Evolutionary conservation across 2,888 invertebrate species (phyloP).

Genomic region (Drosophila maculinotata): DNA sequence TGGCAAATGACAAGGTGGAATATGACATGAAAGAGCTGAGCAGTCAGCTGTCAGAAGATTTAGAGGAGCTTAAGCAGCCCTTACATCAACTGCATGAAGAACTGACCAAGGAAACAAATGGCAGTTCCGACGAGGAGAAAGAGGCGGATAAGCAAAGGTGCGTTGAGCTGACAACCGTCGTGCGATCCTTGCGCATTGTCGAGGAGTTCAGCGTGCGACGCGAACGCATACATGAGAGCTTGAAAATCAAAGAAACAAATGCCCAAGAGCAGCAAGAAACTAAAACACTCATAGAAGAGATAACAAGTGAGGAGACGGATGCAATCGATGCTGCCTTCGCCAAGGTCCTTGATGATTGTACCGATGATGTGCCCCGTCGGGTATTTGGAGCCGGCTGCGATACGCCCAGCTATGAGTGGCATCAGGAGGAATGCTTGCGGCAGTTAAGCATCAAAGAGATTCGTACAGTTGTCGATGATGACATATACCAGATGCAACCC

Average conservation of each 20-base stretch:
- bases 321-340: constrained; percentile 45
- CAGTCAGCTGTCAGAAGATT: constrained; percentile 54
- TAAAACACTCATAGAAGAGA: not conserved
- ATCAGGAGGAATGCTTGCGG: constrained; percentile 49
- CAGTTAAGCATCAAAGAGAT: constrained; percentile 38
- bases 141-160: constrained; percentile 24
- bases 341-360: constrained; percentile 45
- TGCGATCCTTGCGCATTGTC: constrained; percentile 40
- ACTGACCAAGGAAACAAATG: not conserved
- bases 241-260: constrained; percentile 3
- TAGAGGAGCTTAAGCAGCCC: constrained; percentile 54
- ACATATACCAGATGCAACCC: not conserved
- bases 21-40: constrained; percentile 68
- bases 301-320: not conserved
- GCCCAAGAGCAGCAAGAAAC: not conserved
- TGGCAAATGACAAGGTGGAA: constrained; percentile 60
- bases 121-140: constrained; percentile 41
- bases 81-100: constrained; percentile 7
- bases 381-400: constrained; percentile 55
- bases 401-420: constrained; percentile 48
- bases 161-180: constrained; percentile 25
- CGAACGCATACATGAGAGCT: constrained; percentile 24
- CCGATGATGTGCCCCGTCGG: constrained; percentile 65
- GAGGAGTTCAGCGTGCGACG: constrained; percentile 47
- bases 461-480: constrained; percentile 1